Evolutionary conservation across 2,888 invertebrate species (phyloP).

Genomic region (Lypha dubia): DNA sequence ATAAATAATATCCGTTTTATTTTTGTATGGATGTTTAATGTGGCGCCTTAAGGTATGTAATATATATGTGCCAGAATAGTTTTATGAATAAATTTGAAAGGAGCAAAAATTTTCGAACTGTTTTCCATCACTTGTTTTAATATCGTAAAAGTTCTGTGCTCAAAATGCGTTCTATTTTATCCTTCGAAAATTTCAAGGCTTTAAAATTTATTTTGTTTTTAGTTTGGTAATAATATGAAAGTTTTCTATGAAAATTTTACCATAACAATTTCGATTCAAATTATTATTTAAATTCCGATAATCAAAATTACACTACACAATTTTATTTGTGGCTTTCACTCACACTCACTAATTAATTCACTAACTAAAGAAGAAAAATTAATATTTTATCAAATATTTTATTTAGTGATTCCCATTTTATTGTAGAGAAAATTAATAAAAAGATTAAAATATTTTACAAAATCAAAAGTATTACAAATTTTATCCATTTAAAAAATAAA

Average conservation of each 20-base stretch:
- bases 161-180: too few species aligned
- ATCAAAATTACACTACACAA: constrained; percentile 35
- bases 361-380: neutral
- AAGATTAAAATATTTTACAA: constrained; percentile 10
- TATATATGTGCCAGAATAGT: too few species aligned
- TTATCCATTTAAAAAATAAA: neutral
- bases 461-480: constrained; percentile 21
- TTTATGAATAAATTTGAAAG: too few species aligned
- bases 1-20: too few species aligned
- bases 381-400: neutral
- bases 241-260: constrained; percentile 60
- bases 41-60: too few species aligned
- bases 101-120: too few species aligned
- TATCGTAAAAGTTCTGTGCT: too few species aligned
- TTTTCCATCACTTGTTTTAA: too few species aligned
- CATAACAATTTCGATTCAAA: constrained; percentile 6
- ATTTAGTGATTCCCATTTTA: neutral
- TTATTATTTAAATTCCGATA: constrained; percentile 39
- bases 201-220: neutral
- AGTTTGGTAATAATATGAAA: neutral
- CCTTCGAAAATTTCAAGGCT: neutral
- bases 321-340: constrained; percentile 5
- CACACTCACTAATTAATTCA: neutral
- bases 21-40: too few species aligned
- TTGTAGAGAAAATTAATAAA: neutral